Percentiles rank a stretch among this genome's conserved stretches.
Conservation (phyloP, 2,888 invertebrate species). For the Lagria hirta region DNA sequence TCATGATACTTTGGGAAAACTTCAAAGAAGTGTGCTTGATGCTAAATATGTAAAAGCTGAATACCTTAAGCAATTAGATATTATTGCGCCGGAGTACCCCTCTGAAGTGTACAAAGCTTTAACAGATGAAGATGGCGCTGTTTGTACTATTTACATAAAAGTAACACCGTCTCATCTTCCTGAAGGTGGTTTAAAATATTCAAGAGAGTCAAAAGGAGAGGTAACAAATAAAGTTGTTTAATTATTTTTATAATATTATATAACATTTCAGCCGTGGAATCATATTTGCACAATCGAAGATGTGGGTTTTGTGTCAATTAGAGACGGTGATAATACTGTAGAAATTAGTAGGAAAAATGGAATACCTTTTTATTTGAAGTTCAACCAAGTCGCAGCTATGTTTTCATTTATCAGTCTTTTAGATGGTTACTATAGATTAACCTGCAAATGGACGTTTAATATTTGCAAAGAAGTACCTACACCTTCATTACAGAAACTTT, state of each 20-base stretch:
- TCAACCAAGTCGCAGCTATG: slow-evolving; percentile 65
- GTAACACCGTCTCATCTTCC: slow-evolving; percentile 66
- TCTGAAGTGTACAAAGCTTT: slow-evolving; percentile 72
- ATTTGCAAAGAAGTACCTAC: slow-evolving; percentile 80
- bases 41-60: slow-evolving; percentile 73
- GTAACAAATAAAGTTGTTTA: slow-evolving; percentile 48
- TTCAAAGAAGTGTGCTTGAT: slow-evolving; percentile 63
- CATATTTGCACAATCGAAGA: slow-evolving; percentile 80
- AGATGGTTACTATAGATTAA: slow-evolving; percentile 84
- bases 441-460: slow-evolving; percentile 89
- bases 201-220: slow-evolving; percentile 63
- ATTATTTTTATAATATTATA: background rate
- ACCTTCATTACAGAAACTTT: slow-evolving; percentile 73
- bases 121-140: slow-evolving; percentile 68
- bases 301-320: slow-evolving; percentile 77
- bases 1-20: slow-evolving; percentile 62
- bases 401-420: slow-evolving; percentile 79
- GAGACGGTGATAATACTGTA: slow-evolving; percentile 70
- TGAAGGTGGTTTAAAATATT: slow-evolving; percentile 68
- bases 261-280: slow-evolving; percentile 61
- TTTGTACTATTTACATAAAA: slow-evolving; percentile 65
- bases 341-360: slow-evolving; percentile 77
- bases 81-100: slow-evolving; percentile 80
- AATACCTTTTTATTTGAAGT: slow-evolving; percentile 74
- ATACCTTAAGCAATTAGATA: slow-evolving; percentile 77